phyloP scores from a whole-genome alignment of 2,797 vertebrate genomes.

The Eulemur coronatus region DNA sequence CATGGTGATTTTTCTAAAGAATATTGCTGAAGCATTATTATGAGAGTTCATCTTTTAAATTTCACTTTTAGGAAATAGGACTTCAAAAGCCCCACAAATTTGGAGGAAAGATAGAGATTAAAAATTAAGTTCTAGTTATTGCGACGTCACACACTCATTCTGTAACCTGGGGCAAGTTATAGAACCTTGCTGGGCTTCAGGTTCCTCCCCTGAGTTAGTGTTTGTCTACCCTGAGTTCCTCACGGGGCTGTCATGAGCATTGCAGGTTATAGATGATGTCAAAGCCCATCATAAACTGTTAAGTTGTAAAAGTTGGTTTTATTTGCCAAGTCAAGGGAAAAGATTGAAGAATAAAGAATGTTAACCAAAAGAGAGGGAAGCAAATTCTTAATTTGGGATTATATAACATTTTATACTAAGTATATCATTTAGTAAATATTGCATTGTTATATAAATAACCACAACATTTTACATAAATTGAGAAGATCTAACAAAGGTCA shows the following conservation, averaged over 20 bases:
- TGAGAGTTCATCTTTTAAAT: not conserved
- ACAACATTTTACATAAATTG: not conserved
- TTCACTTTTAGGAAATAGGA: not conserved
- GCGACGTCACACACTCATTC: not conserved
- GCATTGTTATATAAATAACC: not conserved
- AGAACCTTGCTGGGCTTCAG: not conserved
- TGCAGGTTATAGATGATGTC: not conserved
- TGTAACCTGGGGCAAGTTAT: not conserved
- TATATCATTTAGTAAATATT: not conserved
- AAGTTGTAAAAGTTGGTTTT: constrained; percentile 7
- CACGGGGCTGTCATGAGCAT: not conserved
- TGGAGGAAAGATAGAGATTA: not conserved
- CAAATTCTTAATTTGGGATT: not conserved
- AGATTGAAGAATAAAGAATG: constrained; percentile 18
- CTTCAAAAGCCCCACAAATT: not conserved
- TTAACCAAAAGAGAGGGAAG: not conserved
- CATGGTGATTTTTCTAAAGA: not conserved
- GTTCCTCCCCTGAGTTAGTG: not conserved
- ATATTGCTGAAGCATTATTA: not conserved
- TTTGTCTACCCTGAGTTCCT: not conserved
- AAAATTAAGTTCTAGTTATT: not conserved
- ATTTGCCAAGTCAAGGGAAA: constrained; percentile 39
- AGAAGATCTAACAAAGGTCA: not conserved
- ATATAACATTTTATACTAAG: not conserved
- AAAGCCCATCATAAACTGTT: constrained; percentile 13